phyloP scores from a whole-genome alignment of 2,113 vertebrate genomes.

The Sclerurus mexicanus region DNA sequence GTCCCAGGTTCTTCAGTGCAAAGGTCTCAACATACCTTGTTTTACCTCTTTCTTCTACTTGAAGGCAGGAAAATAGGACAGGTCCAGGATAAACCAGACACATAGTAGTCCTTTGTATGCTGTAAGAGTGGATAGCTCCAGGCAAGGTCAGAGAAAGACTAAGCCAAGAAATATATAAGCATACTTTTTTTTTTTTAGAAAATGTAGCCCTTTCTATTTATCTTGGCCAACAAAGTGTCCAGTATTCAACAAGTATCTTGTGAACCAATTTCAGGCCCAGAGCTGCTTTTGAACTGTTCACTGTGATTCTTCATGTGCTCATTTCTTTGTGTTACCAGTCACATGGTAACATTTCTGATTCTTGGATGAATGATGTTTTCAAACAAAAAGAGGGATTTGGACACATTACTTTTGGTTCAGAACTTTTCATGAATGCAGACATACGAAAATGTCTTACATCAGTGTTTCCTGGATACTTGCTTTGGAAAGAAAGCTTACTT shows the following conservation, averaged over 20 bases:
- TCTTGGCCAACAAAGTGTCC: background rate
- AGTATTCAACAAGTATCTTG: background rate
- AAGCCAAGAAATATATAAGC: background rate
- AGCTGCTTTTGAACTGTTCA: constrained; percentile 1
- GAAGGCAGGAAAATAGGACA: background rate
- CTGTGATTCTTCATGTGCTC: constrained; percentile 4
- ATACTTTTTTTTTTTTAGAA: background rate
- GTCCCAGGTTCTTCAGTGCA: background rate
- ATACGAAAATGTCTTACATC: background rate
- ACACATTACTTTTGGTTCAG: constrained; percentile 22
- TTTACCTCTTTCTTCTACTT: background rate
- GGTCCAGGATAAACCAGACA: background rate
- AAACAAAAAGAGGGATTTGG: constrained; percentile 33
- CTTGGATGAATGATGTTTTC: constrained; percentile 40
- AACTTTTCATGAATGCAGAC: constrained; percentile 8
- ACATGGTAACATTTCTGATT: constrained; percentile 31
- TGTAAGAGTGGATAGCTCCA: background rate
- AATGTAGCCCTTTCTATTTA: background rate
- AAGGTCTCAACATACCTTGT: background rate
- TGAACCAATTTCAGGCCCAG: background rate
- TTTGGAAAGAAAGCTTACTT: constrained; percentile 4
- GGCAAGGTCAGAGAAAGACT: background rate
- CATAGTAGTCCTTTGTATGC: background rate
- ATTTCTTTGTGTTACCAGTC: constrained; percentile 4
- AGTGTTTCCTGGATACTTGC: background rate